Evolutionary conservation across 2,113 vertebrate genomes (phyloP).

Genomic region (Dascyllus trimaculatus): DNA sequence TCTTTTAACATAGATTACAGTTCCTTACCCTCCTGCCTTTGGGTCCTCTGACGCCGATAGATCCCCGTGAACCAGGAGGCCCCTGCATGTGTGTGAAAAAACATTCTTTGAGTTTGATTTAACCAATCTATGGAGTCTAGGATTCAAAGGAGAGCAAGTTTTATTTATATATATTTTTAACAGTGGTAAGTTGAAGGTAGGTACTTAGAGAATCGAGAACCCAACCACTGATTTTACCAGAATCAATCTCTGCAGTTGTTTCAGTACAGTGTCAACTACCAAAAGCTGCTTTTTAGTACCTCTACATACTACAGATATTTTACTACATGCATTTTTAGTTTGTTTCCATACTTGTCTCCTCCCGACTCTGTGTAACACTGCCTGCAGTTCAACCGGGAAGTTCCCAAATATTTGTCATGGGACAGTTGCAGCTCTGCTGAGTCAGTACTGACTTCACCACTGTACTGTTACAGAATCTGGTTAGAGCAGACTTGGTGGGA

Average conservation of each 20-base stretch:
- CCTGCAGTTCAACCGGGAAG: too few relatives aligned
- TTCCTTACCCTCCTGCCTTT: constrained; percentile 91
- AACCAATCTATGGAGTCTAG: not conserved
- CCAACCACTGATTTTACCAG: not conserved
- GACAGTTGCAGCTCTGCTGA: too few relatives aligned
- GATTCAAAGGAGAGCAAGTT: not conserved
- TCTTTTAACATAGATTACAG: not conserved
- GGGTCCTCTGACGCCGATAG: constrained; percentile 87
- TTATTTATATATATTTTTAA: not conserved
- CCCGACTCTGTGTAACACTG: too few relatives aligned
- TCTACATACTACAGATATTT: too few relatives aligned
- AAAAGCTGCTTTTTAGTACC: not conserved
- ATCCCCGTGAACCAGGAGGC: constrained; percentile 87
- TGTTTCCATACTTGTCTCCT: too few relatives aligned
- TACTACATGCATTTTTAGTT: too few relatives aligned
- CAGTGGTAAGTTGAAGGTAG: not conserved
- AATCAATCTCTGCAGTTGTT: not conserved
- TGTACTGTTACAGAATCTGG: too few relatives aligned
- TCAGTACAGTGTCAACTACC: not conserved
- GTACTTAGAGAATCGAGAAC: too few relatives aligned
- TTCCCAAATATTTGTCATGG: too few relatives aligned
- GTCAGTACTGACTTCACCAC: too few relatives aligned
- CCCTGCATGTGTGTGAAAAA: constrained; percentile 84
- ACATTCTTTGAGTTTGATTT: not conserved
- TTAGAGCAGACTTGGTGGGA: too few relatives aligned